phyloP scores from a whole-genome alignment of 1,140 invertebrate genomes.

The Aphis craccivora region DNA sequence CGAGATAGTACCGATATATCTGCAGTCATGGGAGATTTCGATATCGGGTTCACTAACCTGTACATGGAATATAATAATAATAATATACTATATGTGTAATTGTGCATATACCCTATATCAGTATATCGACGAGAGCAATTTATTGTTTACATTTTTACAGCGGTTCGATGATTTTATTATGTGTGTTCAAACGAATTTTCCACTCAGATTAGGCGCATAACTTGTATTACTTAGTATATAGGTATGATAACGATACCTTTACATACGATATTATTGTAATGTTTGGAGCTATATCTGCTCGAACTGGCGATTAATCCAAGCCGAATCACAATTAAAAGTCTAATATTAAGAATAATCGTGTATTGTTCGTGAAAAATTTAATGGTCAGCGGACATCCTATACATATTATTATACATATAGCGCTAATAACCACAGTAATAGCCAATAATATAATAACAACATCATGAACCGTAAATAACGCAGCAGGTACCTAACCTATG shows the following conservation, averaged over 20 bases:
- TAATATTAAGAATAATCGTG: background rate
- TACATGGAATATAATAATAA: background rate
- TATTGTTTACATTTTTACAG: constrained; percentile 9
- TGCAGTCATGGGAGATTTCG: background rate
- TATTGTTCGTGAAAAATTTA: background rate
- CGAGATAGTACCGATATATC: background rate
- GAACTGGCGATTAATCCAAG: background rate
- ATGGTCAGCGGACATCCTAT: background rate
- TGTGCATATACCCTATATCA: background rate
- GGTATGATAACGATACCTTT: background rate
- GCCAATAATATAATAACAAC: background rate
- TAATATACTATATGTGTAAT: background rate
- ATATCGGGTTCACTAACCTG: background rate
- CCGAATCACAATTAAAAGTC: background rate
- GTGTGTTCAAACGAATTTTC: background rate
- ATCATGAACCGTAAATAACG: background rate
- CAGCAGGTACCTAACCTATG: background rate
- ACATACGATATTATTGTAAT: background rate
- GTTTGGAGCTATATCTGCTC: background rate
- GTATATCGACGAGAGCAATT: background rate
- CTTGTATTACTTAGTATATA: background rate
- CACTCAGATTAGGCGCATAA: background rate
- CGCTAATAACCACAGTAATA: background rate
- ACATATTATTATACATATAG: no score
- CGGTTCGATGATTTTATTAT: background rate